Percentiles rank a stretch among this genome's conserved stretches.
Conservation (phyloP, 64 coral and sea anemone species). For the Pocillopora damicornis region DNA sequence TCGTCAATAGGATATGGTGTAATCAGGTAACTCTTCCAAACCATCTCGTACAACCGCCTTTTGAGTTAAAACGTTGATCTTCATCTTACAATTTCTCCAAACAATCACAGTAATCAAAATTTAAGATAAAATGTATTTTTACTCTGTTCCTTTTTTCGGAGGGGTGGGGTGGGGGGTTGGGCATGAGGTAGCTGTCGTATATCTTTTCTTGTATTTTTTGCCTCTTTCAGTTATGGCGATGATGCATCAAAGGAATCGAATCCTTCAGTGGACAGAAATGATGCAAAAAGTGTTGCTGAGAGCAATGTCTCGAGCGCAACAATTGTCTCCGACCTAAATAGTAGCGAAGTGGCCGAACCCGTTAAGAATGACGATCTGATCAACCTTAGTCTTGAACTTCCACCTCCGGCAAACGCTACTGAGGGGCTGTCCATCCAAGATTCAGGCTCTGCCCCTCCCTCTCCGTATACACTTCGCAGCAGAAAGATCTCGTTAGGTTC, state of each 20-base stretch:
- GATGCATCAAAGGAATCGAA: neutral
- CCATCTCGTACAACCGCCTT: too few species aligned
- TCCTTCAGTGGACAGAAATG: neutral
- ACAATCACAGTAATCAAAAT: too few species aligned
- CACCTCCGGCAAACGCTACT: neutral
- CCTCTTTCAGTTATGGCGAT: neutral
- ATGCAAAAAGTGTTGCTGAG: constrained; percentile 4
- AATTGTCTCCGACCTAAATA: constrained; percentile 9
- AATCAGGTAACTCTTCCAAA: too few species aligned
- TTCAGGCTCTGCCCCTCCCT: neutral
- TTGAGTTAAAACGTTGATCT: too few species aligned
- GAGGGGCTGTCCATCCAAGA: neutral
- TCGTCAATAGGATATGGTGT: too few species aligned
- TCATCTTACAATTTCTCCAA: too few species aligned
- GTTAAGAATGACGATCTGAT: neutral
- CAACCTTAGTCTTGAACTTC: neutral
- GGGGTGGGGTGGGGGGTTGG: too few species aligned
- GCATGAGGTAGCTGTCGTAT: too few species aligned
- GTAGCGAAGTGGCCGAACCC: neutral
- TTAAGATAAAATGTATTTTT: too few species aligned
- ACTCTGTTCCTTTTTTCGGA: too few species aligned
- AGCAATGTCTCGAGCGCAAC: neutral
- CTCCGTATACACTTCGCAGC: constrained; percentile 47
- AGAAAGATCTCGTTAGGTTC: constrained; percentile 71
- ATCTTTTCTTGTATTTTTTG: neutral